These are phyloP conservation scores for Eleginops maclovinus DNA, from an alignment of 2,113 vertebrate genomes.

Conservation along the genomic window DNA sequence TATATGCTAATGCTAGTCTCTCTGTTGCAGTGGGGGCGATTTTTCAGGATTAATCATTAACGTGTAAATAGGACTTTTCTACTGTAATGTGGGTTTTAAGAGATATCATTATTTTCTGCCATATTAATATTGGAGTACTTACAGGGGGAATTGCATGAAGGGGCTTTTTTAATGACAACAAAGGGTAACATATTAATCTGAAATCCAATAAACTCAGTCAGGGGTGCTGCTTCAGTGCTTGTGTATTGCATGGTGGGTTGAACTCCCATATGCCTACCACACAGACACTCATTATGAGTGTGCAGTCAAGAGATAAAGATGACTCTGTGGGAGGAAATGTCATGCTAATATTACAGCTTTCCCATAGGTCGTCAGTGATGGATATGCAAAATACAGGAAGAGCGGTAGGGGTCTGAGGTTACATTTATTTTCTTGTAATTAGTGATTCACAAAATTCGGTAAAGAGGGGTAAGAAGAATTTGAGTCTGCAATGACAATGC, in stretches of 20 bases:
- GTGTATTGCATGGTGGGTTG: not conserved
- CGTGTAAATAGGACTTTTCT: no score
- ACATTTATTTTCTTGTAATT: not conserved
- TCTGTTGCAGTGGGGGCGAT: no score
- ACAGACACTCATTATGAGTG: conserved; percentile 4
- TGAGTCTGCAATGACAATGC: conserved; percentile 10
- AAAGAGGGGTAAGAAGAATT: not conserved
- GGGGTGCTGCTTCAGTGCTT: not conserved
- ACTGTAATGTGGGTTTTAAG: no score
- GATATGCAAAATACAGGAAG: not conserved
- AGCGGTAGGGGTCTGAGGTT: not conserved
- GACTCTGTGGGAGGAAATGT: conserved; percentile 12
- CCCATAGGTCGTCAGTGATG: not conserved
- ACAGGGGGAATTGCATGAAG: not conserved
- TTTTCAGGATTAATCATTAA: no score
- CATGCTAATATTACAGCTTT: conserved; percentile 16
- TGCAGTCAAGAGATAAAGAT: conserved; percentile 22
- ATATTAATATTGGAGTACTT: not conserved
- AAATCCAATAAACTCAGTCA: not conserved
- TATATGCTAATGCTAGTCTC: no score
- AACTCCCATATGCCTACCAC: not conserved
- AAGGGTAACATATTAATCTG: not conserved
- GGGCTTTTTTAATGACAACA: not conserved
- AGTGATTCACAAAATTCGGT: not conserved
- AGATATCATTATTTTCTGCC: no score